Evolutionary conservation across 2,888 invertebrate genomes (phyloP), one percentile per base, ranked within the genome.

Genomic region (Seira sanloemensis): DNA sequence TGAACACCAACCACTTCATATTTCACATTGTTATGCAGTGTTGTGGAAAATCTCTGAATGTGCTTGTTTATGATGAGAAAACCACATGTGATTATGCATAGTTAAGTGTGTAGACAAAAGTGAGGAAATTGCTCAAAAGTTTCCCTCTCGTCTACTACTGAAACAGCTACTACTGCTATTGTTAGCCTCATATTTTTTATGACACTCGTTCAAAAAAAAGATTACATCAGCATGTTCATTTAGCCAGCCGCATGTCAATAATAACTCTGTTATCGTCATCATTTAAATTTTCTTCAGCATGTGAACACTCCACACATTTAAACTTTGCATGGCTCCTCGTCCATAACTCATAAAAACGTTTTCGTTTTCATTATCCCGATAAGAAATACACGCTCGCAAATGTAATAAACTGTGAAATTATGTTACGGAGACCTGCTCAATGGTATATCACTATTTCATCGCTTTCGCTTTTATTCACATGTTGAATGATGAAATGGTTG

Each of bases 261-360:
- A 81, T 76, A 66, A 81, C 81, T 75, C 46, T 74, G 74, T 80
- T 80, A 80, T 80, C 80, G 50, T 80, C 26, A 80, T 58, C n/a
- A 58, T 58, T 58, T 37, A 37, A n/a, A 16, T 58, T 58, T 16
- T 7, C 5, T 24, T 9, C 23, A 26, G 16, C 62, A 62, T 62
- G 12, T n/a, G 58, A 74, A 74, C 5, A 16, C 16, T 26, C 5
- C 16, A 62, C 1, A 18, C 54, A 58, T 26, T 19, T 23, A n/a
- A 2, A 24, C n/a, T 5, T 26, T 58, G 58, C 58, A 69, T 75
- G 74, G 50, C 26, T n/a, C n/a, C n/a, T n/a, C n/a, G n/a, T n/a
- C 71, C 71, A 81, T 81, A 81, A 81, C 75, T 80, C 80, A n/a
- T n/a, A n/a, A 71, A 78, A 69, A 25, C 37, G 37, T 37, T 81